phyloP scores from a whole-genome alignment of 1,140 invertebrate species.

The Plodia interpunctella region DNA sequence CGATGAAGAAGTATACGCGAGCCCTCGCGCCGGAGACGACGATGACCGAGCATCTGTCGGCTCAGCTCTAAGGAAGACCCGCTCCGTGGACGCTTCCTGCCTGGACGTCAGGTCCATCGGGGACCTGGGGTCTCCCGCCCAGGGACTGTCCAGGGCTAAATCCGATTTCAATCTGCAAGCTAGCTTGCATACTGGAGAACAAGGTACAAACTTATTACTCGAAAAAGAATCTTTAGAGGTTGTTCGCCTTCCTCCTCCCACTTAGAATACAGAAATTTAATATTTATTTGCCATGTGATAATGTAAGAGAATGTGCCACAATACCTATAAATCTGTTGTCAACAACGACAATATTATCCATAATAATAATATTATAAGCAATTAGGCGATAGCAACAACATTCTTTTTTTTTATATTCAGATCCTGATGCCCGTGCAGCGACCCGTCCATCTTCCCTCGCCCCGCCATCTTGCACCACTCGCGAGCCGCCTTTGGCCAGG shows the following conservation, averaged over 20 bases:
- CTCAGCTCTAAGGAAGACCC: constrained; percentile 89
- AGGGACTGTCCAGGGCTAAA: constrained; percentile 85
- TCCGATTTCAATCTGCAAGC: constrained; percentile 90
- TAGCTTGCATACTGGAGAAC: constrained; percentile 57
- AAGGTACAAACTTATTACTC: constrained; percentile 37
- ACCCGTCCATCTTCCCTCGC: constrained; percentile 85
- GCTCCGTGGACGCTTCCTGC: constrained; percentile 92
- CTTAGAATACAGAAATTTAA: too few relatives aligned
- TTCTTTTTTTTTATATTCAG: constrained; percentile 31
- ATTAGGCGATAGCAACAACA: too few relatives aligned
- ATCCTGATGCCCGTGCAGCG: constrained; percentile 45
- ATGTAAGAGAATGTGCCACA: too few relatives aligned
- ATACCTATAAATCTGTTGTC: too few relatives aligned
- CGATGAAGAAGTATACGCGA: constrained; percentile 85
- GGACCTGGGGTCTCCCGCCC: constrained; percentile 78
- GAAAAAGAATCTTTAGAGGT: too few relatives aligned
- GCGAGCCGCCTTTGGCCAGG: constrained; percentile 83
- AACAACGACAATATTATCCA: too few relatives aligned
- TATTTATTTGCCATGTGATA: too few relatives aligned
- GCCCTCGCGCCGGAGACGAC: constrained; percentile 79
- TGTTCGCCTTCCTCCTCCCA: too few relatives aligned
- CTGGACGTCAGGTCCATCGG: constrained; percentile 86
- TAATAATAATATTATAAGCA: too few relatives aligned
- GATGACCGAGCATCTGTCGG: constrained; percentile 80
- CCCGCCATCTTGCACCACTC: constrained; percentile 78